Percentiles rank a stretch among this genome's conserved stretches.
Evolutionary conservation across 2,888 invertebrate species (phyloP).

Genomic region (Diaperis boleti): DNA sequence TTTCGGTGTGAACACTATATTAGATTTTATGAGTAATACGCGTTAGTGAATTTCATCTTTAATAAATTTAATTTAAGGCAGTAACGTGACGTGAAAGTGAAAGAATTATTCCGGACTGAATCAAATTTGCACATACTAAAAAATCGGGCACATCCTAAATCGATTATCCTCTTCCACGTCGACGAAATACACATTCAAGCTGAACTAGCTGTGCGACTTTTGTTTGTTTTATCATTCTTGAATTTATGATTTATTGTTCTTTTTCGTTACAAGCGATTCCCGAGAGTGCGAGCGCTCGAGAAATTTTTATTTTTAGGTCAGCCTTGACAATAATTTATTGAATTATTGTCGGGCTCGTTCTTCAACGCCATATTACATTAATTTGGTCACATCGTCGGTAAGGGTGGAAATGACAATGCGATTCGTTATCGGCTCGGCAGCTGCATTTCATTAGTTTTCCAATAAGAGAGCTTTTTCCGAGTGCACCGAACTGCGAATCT

Average conservation of each 20-base stretch:
- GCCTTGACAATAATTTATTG: conserved; percentile 35
- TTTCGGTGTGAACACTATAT: too few relatives aligned
- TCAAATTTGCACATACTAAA: conserved; percentile 8
- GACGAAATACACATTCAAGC: conserved; percentile 19
- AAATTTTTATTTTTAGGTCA: conserved; percentile 31
- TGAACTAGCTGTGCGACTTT: conserved; percentile 5
- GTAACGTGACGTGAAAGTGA: conserved; percentile 1
- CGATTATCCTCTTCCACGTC: conserved; percentile 12
- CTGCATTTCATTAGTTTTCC: conserved; percentile 28
- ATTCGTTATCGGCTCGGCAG: conserved; percentile 17
- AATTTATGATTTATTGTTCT: conserved; percentile 27
- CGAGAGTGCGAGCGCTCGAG: conserved; percentile 4
- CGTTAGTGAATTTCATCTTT: too few relatives aligned
- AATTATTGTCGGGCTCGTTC: conserved; percentile 28
- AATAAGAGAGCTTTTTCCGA: conserved; percentile 3
- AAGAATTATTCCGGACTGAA: conserved; percentile 4
- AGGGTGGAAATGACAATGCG: conserved; percentile 23
- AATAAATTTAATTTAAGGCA: too few relatives aligned
- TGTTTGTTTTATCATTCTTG: conserved; percentile 27
- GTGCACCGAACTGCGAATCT: conserved; percentile 1
- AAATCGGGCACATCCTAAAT: conserved; percentile 6
- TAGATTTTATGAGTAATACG: too few relatives aligned
- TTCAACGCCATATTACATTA: conserved; percentile 27
- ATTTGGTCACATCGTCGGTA: conserved; percentile 17
- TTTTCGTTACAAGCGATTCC: conserved; percentile 10